Base-by-base conservation (phyloP, 2,888 invertebrate genomes). In the Synanthedon andrenaeformis region DNA sequence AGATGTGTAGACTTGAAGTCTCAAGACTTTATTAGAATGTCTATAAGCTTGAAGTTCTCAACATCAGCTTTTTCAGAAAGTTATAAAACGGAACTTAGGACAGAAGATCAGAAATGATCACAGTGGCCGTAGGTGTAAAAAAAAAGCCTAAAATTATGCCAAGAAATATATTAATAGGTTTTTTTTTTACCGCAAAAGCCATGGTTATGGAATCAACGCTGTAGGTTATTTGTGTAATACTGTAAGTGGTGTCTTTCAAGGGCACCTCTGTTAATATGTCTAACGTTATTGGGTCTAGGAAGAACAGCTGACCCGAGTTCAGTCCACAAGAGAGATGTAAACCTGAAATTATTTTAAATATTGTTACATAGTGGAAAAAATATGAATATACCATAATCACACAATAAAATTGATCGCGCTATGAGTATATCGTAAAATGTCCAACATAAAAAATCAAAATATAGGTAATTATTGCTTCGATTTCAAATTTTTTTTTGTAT, bases 251-350 rank as follows among this genome's bases (percentile, higher is more conserved):
- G 59, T 89, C 85, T 49, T 75, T 73, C 59, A 88, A 87, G 0
- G 90, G 89, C 11, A 64, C 64, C n/a, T 75, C 61, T 0, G 76
- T 74, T 45, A 87, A 59, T 4, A 89, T 82, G 17, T 80, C 79
- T 42, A 91, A 66, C 2, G 89, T 82, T n/a, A 86, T 74, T 0
- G 91, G 90, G 63, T 92, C 89, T 42, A 92, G 65, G 59, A 92
- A 85, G 76, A 91, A 76, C 28, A 92, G 53, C 55, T 86, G 79
- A 0, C 92, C 92, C 51, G 89, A 90, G 55, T 83, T 81, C 59
- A 89, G 66, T 0, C 91, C 92, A 61, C 91, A 90, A 0, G 88
- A 89, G 17, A 92, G 75, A 67, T 89, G 89, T 41, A 89, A 61
- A 49, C 90, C 91, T 90, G 57, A 41, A 67, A 62, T 45, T 28